Conservation (phyloP, 2,113 vertebrate genomes). For the Epinephelus moara region DNA sequence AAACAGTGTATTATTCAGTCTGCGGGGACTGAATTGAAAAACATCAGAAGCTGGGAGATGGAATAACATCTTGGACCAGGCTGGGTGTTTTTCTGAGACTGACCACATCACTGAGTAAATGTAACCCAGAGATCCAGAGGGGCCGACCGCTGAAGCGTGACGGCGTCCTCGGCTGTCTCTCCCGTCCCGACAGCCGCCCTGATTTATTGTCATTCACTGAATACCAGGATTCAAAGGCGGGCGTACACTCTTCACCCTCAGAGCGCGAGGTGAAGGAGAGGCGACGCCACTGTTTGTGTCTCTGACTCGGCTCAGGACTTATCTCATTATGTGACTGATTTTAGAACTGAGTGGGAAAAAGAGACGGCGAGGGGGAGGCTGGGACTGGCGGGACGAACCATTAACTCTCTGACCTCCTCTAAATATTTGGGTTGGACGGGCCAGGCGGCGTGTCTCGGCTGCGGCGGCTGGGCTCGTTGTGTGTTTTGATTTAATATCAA, state of each 20-base stretch:
- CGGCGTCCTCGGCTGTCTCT: conserved; percentile 41
- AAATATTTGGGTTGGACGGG: conserved; percentile 27
- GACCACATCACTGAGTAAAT: conserved; percentile 58
- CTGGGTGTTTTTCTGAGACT: not conserved
- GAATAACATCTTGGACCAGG: conserved; percentile 42
- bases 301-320: not conserved
- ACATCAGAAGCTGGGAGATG: conserved; percentile 42
- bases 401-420: conserved; percentile 26
- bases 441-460: not conserved
- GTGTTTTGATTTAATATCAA: conserved; percentile 36
- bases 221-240: conserved; percentile 24
- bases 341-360: not conserved
- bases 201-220: conserved; percentile 45
- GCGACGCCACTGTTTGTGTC: conserved; percentile 42
- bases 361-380: not conserved
- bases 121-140: conserved; percentile 52
- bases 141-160: conserved; percentile 36
- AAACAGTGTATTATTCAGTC: conserved; percentile 58
- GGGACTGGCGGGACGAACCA: not conserved
- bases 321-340: conserved; percentile 2
- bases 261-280: conserved; percentile 13
- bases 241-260: not conserved
- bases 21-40: conserved; percentile 45
- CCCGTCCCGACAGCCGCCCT: conserved; percentile 13
- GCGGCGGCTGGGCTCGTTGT: not conserved